Evolutionary conservation across 2,797 vertebrate species (phyloP).

Genomic region (Eulemur mongoz): DNA sequence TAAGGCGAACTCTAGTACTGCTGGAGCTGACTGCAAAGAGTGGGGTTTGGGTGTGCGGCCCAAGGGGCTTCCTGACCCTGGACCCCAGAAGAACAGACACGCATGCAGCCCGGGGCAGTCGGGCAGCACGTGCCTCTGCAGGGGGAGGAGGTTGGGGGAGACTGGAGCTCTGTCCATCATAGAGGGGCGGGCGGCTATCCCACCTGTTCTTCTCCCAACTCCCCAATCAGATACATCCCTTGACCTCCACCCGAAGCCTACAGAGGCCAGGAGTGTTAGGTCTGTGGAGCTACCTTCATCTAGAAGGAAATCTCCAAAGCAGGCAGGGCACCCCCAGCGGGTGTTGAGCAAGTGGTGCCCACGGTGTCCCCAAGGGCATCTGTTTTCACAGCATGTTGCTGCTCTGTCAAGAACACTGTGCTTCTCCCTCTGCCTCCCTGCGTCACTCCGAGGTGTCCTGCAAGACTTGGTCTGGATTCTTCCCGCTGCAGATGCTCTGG

Average conservation of each 20-base stretch:
- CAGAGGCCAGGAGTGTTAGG: background rate
- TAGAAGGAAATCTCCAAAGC: background rate
- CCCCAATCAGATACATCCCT: background rate
- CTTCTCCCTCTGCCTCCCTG: background rate
- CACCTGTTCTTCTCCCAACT: background rate
- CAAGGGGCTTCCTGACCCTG: fast-evolving
- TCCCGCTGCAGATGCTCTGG: no score
- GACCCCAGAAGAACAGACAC: background rate
- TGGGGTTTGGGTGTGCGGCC: no score
- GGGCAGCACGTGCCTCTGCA: no score
- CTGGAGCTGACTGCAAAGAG: background rate
- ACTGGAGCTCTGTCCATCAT: background rate
- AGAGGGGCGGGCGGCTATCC: background rate
- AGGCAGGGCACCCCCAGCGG: background rate
- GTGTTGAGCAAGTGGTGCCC: no score
- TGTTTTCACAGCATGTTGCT: fast-evolving
- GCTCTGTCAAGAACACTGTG: background rate
- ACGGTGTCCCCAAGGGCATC: fast-evolving
- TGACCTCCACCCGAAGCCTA: no score
- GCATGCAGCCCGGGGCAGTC: fast-evolving
- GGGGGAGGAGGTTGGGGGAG: no score
- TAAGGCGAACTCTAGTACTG: background rate
- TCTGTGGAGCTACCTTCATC: fast-evolving
- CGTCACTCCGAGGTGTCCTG: no score
- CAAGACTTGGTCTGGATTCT: background rate